Base-by-base conservation (phyloP, 2,888 invertebrate species). In the Athetis lepigone region DNA sequence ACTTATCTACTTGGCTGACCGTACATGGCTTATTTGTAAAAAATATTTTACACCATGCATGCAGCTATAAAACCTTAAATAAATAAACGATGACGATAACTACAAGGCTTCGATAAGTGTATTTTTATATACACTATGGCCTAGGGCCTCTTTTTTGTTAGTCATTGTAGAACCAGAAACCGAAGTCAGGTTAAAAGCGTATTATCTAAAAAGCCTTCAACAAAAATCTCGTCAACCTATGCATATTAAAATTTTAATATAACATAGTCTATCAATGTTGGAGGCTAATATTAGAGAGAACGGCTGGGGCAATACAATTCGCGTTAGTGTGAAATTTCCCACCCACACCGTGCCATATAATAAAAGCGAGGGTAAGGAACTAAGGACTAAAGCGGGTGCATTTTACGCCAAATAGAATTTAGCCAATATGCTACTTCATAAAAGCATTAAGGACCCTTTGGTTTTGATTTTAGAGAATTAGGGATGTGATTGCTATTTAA, bases 251-350 rank as follows among this genome's bases (percentile, higher is more conserved):
- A 66, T 60, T 80, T 78, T 77, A 74, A 78, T 78, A 80, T 80
- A 51, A 74, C 62, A 73, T 57, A 80, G 70, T 80, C 78, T 70
- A 70, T 80, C 80, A 80, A 70, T 65, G 60, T 70, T 65, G 69
- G 57, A 51, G 70, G 56, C 63, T 70, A 80, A 78, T 77, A 74
- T 78, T 70, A 54, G 45, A 37, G 60, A 36, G 52, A 40, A 50
- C 52, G 63, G 59, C 46, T 63, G 52, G 58, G 59, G 80, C 70
- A 77, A 78, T 78, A 80, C 80, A 74, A 77, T 80, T 77, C 78
- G 65, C 78, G 78, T 78, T 78, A 78, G 78, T 74, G 77, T 58
- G 61, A 77, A 67, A 77, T 70, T 77, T 74, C 33, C 77, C 80
- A 57, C 67, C 70, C 61, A 59, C 58, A 59, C 58, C 59, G 49